Base-by-base conservation (phyloP, 2,888 invertebrate genomes). In the Phengaris alcon region DNA sequence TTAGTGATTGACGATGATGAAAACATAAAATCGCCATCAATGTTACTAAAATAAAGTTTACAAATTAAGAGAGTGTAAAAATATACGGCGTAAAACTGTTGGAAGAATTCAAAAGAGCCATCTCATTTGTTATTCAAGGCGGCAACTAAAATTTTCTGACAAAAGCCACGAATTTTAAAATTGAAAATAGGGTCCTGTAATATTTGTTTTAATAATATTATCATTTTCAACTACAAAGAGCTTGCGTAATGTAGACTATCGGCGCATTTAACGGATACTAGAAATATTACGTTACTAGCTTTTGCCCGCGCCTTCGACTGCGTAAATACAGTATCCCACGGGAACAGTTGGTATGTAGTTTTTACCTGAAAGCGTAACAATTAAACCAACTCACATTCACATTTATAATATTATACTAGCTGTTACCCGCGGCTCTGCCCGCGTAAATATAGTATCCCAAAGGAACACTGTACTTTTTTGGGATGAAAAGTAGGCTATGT, bases 111-210 rank as follows among this genome's bases (percentile, higher is more conserved):
- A 10, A 44, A 64, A 44, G 35, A 64, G 64, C 6, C 10, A 6
- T 12, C 12, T 64, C 64, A 64, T 64, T 44, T 44, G 35, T 35
- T 52, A 64, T 64, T 64, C 64, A 64, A 35, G 64, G 64, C 35
- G 15, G 64, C 64, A 35, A 35, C 35, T 64, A 64, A 12, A 64
- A 64, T 44, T 64, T 64, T 64, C 64, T 64, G 64, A 35, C 64
- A 44, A 64, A 64, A 64, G 64, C 64, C 64, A 2, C 64, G 64
- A 35, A 64, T 64, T 64, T 64, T 64, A 64, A 64, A 64, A 64
- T 64, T 64, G 64, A 64, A 64, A 64, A 64, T 64, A 64, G 64
- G 64, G 13, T 64, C 52, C 10, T 64, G 64, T 64, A 13, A 64
- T 64, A 64, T 64, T 13, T 64, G 12, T 35, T 64, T 12, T 35